A percentile compares a stretch with the other conserved stretches of the same genome.
Evolutionary conservation across 2,113 vertebrate species (phyloP).

Genomic region (Petroica traversi): DNA sequence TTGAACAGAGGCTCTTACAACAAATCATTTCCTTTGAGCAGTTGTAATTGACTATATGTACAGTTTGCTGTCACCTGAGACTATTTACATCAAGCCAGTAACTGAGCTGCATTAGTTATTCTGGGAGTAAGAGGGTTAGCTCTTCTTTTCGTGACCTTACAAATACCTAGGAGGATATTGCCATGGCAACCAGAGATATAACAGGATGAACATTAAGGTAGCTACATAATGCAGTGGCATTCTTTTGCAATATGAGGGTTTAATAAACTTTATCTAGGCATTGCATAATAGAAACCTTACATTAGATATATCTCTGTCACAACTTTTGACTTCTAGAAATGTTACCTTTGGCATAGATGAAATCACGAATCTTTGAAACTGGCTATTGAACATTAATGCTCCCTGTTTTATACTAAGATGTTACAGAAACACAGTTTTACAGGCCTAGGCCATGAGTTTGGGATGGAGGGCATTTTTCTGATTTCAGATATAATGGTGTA

Average conservation of each 20-base stretch:
- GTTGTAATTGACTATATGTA: constrained; percentile 96
- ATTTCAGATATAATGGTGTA: neutral
- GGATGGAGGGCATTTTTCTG: neutral
- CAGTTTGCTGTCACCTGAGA: constrained; percentile 90
- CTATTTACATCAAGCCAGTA: constrained; percentile 91
- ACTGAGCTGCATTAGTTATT: constrained; percentile 91
- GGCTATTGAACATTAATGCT: neutral
- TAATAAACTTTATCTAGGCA: constrained; percentile 68
- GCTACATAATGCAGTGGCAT: constrained; percentile 65
- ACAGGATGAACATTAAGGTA: constrained; percentile 71
- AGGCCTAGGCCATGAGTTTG: neutral
- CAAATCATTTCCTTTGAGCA: constrained; percentile 98
- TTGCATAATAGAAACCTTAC: neutral
- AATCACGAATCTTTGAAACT: neutral
- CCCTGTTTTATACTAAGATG: neutral
- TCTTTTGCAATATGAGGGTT: constrained; percentile 54
- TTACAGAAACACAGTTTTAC: neutral
- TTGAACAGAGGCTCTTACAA: constrained; percentile 91
- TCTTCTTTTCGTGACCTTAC: constrained; percentile 87
- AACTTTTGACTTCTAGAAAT: neutral
- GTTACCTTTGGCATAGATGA: neutral
- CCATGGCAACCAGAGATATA: constrained; percentile 85
- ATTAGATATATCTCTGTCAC: constrained; percentile 18
- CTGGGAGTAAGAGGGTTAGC: constrained; percentile 81
- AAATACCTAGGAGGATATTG: constrained; percentile 86